Base-by-base conservation (phyloP, 2,797 vertebrate species). In the Bovichtus diacanthus region DNA sequence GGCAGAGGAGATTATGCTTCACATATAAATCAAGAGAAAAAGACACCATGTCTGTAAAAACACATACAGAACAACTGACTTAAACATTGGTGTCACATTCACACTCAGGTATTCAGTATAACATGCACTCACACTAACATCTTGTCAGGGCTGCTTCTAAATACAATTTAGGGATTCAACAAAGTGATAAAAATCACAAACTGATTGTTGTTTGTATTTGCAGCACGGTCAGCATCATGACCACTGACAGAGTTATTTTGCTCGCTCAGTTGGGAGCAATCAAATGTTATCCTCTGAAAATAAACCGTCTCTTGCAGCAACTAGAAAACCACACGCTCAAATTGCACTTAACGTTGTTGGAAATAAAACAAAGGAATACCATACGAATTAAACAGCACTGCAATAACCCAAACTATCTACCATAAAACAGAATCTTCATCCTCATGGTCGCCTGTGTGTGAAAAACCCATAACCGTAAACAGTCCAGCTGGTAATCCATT, bases 401-500 rank as follows among this genome's bases (percentile, higher is more conserved):
- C 76, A 38, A 69, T 46, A 76, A 76, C 41, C 60, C 63, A 78
- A 68, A 88, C 72, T 47, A 66, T 75, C 62, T 46, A 58, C 67
- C 29, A 78, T 85, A 83, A 86, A 89, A 79, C 82, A 61, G 38
- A 59, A 81, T 78, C 82, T 72, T 89, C 75, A 62, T 80, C 75
- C 76, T 87, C 73, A 66, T 69, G 47, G 58, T 69, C 5, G 74
- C 76, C 76, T 74, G 78, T 80, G 79, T 87, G 82, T 75, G 78
- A 84, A 87, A 90, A 84, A 25, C 39, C 64, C 62, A 87, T 85
- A 87, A 90, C 88, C 41, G 44, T 87, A 86, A 89, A 89, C 86
- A 81, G 87, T 85, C 78, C 91, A 90, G 91, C 85, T 91, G 92
- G 85, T 85, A 85, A 91, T 87, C 80, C 82, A 63, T 70, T 92